A percentile compares a stretch with the other conserved stretches of the same genome.
Conservation (phyloP, 2,888 invertebrate species). For the Brenthis daphne region DNA sequence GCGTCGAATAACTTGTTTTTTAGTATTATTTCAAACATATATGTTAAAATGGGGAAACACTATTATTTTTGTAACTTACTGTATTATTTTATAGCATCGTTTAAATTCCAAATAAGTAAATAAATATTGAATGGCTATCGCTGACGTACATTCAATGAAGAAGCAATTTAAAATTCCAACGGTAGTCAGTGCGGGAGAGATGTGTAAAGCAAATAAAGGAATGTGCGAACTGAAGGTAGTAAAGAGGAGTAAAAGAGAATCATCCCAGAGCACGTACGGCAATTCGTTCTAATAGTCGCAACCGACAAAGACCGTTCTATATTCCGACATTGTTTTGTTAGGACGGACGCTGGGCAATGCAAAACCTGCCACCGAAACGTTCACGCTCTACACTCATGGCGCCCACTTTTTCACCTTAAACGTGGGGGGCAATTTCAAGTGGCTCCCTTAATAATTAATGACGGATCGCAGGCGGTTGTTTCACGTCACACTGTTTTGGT, state of each 20-base stretch:
- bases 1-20: no score
- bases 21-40: not conserved
- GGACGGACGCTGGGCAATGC: slow-evolving; percentile 62
- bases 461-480: slow-evolving; percentile 68
- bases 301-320: slow-evolving; percentile 62
- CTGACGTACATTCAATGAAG: slow-evolving; percentile 40
- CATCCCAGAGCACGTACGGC: slow-evolving; percentile 69
- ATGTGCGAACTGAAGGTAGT: slow-evolving; percentile 66
- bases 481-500: slow-evolving; percentile 74
- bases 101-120: slow-evolving; percentile 1
- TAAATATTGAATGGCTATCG: slow-evolving; percentile 25
- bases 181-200: slow-evolving; percentile 52
- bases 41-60: not conserved
- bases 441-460: slow-evolving; percentile 73
- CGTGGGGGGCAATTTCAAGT: slow-evolving; percentile 75
- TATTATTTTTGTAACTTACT: not conserved
- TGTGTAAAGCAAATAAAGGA: slow-evolving; percentile 68
- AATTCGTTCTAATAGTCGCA: slow-evolving; percentile 75
- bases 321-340: slow-evolving; percentile 71
- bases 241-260: slow-evolving; percentile 58
- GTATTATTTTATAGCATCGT: not conserved
- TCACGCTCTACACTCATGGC: slow-evolving; percentile 46
- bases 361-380: slow-evolving; percentile 54
- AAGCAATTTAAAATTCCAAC: slow-evolving; percentile 57
- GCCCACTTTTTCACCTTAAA: slow-evolving; percentile 58